Evolutionary conservation across 2,797 vertebrate genomes (phyloP), one percentile per base, ranked within the genome.

Genomic region (Neostethus bicornis): DNA sequence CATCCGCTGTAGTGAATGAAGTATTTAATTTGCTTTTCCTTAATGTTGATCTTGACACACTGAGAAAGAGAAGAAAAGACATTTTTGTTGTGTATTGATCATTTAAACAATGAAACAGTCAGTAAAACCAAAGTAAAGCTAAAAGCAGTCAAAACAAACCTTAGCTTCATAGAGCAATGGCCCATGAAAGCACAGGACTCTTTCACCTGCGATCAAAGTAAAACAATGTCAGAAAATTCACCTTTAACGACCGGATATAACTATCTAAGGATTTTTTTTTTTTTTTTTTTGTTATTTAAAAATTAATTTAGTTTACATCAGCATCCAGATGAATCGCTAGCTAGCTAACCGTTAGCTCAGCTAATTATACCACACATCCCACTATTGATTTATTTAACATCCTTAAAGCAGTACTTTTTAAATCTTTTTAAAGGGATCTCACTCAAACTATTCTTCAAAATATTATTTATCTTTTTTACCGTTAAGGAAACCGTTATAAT

Each of bases 1-100:
- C 97, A 99, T 79, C 97, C 97, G 85, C 96, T 99, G 92, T 99
- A 99, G 93, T 99, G 97, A 94, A 99, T 98, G 45, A 99, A 99
- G 91, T 99, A 99, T 83, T 98, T 99, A 87, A 99, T 96, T 91
- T 96, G 97, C 83, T 99, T 99, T 74, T 99, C 97, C 92, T 99
- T 99, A 87, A 98, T 95, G 89, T 93, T 95, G 88, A 96, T 96
- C 89, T 97, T 99, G 80, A 99, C 97, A 90, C 96, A 98, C 97
- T 99, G 92, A 2, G 81, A 84, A 66, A 46, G 14, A 70, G 50
- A 7, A 72, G 28, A 52, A 46, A 26, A 58, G 41, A 74, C 5
- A 45, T 29, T 63, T n/a, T 48, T 51, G 14, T 48, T 10, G 24
- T 24, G 52, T 29, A 51, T 56, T 42, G 43, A 54, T 21, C 2